phyloP scores from a whole-genome alignment of 2,113 vertebrate species.

The Pycnonotus jocosus region DNA sequence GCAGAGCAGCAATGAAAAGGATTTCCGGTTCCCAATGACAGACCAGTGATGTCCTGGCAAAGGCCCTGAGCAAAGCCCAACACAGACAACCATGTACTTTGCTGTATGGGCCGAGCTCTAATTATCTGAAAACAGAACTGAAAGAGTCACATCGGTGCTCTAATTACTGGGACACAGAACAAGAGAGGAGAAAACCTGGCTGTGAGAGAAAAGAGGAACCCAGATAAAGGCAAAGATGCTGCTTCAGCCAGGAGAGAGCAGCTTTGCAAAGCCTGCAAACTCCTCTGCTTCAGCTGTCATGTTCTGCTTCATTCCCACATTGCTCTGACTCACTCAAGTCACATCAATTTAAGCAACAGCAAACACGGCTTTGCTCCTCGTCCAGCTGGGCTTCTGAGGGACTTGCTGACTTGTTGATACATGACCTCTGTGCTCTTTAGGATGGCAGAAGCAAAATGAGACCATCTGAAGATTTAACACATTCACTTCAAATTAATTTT shows the following conservation, averaged over 20 bases:
- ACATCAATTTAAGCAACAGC: background rate
- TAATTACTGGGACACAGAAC: background rate
- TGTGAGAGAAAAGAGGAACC: background rate
- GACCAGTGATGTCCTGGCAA: background rate
- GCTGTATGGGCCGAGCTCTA: background rate
- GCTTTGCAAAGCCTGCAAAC: background rate
- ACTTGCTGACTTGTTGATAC: background rate
- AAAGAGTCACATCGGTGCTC: background rate
- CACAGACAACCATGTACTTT: background rate
- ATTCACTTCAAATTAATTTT: background rate
- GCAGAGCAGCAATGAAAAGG: background rate
- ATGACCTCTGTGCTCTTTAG: background rate
- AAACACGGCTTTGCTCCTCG: background rate
- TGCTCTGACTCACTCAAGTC: background rate
- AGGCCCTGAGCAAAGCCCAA: background rate
- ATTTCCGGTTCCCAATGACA: background rate
- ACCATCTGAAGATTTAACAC: background rate
- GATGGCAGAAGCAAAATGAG: background rate
- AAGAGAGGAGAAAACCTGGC: background rate
- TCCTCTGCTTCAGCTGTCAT: background rate
- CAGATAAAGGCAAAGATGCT: background rate
- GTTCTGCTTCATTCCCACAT: background rate
- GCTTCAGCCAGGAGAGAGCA: background rate
- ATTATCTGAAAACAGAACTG: background rate
- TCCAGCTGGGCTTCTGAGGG: background rate